Evolutionary conservation across 2,113 vertebrate species (phyloP).

Genomic region (Archocentrus centrarchus): DNA sequence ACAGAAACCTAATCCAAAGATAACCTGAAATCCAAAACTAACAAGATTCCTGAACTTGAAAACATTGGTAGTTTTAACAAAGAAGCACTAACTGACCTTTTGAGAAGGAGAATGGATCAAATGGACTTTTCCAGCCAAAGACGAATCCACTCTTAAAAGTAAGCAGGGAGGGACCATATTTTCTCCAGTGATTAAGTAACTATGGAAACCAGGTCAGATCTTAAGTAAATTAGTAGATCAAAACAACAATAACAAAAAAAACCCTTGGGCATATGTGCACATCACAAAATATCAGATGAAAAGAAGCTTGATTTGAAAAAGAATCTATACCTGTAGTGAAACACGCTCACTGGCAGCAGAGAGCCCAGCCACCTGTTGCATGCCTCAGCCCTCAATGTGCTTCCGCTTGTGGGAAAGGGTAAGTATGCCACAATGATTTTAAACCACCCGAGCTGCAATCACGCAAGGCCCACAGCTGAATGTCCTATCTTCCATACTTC

Average conservation of each 20-base stretch:
- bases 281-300: conserved; percentile 37
- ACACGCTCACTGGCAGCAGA: neutral
- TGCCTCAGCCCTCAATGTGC: neutral
- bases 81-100: neutral
- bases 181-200: conserved; percentile 73
- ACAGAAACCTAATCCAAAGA: too few relatives aligned
- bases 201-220: conserved; percentile 79
- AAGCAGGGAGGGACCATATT: conserved; percentile 33
- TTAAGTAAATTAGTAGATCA: conserved; percentile 28
- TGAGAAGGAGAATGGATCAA: neutral
- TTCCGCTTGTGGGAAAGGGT: conserved; percentile 28
- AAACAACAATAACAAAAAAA: neutral
- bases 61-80: neutral
- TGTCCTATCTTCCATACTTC: neutral
- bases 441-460: neutral
- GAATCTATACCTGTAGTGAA: neutral
- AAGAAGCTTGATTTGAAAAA: neutral
- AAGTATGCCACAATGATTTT: conserved; percentile 24
- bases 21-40: too few relatives aligned
- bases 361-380: neutral
- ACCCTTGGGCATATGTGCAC: conserved; percentile 55
- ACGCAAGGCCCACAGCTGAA: conserved; percentile 12
- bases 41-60: too few relatives aligned
- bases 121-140: conserved; percentile 22
- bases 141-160: conserved; percentile 53